These are phyloP conservation scores for Sebastes minor DNA, from an alignment of 2,797 vertebrate genomes.

Conservation along the genomic window DNA sequence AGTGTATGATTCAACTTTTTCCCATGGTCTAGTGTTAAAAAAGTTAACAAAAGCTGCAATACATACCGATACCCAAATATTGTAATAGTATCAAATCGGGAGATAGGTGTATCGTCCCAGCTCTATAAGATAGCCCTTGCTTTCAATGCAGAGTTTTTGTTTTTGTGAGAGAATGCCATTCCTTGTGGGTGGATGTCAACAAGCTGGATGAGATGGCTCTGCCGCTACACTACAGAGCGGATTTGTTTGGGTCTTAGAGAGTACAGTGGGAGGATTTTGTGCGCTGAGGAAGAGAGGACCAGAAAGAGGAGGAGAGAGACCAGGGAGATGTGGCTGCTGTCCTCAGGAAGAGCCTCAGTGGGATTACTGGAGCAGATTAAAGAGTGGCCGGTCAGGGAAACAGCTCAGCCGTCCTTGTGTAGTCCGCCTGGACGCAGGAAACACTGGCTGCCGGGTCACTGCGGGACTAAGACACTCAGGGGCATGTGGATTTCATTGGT, in stretches of 20 bases:
- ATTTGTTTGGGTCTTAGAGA: slow-evolving; percentile 32
- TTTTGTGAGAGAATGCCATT: not conserved
- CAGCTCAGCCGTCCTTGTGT: slow-evolving; percentile 18
- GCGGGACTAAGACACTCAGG: slow-evolving; percentile 9
- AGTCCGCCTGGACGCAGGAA: slow-evolving; percentile 27
- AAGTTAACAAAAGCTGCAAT: no score
- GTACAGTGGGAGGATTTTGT: slow-evolving; percentile 24
- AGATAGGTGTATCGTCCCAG: no score
- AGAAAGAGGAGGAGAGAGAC: slow-evolving; percentile 5
- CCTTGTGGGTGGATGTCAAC: slow-evolving; percentile 26
- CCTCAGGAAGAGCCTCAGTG: slow-evolving; percentile 26
- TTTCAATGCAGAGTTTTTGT: not conserved
- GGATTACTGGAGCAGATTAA: slow-evolving; percentile 63
- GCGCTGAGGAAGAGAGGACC: not conserved
- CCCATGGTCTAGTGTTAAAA: no score
- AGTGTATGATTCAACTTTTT: no score
- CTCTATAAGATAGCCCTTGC: not conserved
- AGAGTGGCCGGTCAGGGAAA: slow-evolving; percentile 5
- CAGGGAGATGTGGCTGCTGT: slow-evolving; percentile 24
- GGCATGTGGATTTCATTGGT: slow-evolving; percentile 39
- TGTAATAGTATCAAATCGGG: no score
- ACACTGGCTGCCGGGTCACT: slow-evolving; percentile 42
- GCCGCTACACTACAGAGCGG: not conserved
- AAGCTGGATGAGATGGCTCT: slow-evolving; percentile 17
- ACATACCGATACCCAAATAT: no score